Percentiles rank a stretch among this genome's conserved stretches.
phyloP scores from a whole-genome alignment of 2,113 vertebrate genomes.

The Nesogale talazaci region DNA sequence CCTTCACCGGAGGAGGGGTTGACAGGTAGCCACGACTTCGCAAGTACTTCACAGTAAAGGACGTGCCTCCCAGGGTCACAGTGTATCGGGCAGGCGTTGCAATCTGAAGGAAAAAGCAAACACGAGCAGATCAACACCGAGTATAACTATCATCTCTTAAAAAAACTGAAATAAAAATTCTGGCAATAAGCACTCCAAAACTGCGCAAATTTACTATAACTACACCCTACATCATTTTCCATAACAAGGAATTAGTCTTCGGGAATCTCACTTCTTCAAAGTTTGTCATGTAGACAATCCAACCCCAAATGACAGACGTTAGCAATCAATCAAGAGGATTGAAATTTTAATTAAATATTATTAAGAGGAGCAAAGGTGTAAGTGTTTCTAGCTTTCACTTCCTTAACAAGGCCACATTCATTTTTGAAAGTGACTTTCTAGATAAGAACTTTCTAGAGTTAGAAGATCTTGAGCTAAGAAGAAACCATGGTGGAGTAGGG shows the following conservation, averaged over 20 bases:
- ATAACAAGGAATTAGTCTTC: neutral
- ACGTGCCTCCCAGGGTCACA: slow-evolving; percentile 95
- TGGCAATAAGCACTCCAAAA: neutral
- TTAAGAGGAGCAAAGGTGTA: neutral
- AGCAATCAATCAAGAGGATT: neutral
- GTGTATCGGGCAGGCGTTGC: slow-evolving; percentile 96
- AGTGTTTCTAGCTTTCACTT: neutral
- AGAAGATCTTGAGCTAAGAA: too few relatives aligned
- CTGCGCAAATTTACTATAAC: neutral
- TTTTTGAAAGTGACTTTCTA: too few relatives aligned
- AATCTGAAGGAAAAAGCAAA: slow-evolving; percentile 87
- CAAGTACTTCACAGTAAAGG: slow-evolving; percentile 94
- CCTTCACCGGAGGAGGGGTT: slow-evolving; percentile 95
- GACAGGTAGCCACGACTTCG: slow-evolving; percentile 93
- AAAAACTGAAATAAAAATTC: neutral
- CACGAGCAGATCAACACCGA: neutral
- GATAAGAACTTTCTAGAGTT: too few relatives aligned
- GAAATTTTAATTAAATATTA: neutral
- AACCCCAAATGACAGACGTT: neutral
- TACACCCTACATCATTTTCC: neutral
- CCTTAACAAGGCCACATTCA: too few relatives aligned
- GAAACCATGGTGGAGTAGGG: too few relatives aligned
- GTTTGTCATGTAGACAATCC: neutral
- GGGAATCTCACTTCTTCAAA: neutral
- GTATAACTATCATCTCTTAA: neutral